Percentiles rank a stretch among this genome's conserved stretches.
These are phyloP conservation scores for Caenorhabditis zanzibari DNA, from an alignment of 2,888 invertebrate species.

Conservation along the genomic window DNA sequence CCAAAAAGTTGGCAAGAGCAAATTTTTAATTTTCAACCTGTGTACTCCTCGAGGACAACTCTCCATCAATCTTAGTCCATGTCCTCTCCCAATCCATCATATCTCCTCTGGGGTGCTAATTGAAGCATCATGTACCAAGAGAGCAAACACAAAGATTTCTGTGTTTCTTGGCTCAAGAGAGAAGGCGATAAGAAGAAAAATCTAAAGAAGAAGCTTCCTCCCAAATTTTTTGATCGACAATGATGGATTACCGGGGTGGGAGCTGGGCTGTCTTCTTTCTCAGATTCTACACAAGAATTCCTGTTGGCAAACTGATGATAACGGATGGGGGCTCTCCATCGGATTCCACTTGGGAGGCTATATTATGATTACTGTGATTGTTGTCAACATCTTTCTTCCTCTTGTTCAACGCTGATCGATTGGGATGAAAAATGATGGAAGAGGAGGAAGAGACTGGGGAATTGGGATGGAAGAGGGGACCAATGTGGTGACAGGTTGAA, in stretches of 20 bases:
- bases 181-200: conserved; percentile 36
- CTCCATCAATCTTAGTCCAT: conserved; percentile 2
- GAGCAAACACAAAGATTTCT: too few relatives aligned
- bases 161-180: neutral
- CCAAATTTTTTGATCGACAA: conserved; percentile 19
- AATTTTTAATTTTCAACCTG: too few relatives aligned
- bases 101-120: conserved; percentile 17
- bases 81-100: neutral
- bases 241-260: conserved; percentile 17
- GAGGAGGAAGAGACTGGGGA: too few relatives aligned
- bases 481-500: conserved; percentile 6
- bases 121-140: conserved; percentile 11
- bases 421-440: conserved; percentile 28
- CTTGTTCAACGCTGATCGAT: conserved; percentile 36
- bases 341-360: conserved; percentile 10
- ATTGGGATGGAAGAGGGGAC: conserved; percentile 8
- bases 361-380: conserved; percentile 44
- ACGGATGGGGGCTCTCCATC: neutral
- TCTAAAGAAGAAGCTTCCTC: neutral
- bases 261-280: neutral
- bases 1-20: too few relatives aligned
- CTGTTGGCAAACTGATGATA: conserved; percentile 38
- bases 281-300: neutral
- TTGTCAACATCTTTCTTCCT: conserved; percentile 11
- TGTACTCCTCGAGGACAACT: too few relatives aligned